Evolutionary conservation across 2,797 vertebrate species (phyloP).

Genomic region (Scleropages formosus): DNA sequence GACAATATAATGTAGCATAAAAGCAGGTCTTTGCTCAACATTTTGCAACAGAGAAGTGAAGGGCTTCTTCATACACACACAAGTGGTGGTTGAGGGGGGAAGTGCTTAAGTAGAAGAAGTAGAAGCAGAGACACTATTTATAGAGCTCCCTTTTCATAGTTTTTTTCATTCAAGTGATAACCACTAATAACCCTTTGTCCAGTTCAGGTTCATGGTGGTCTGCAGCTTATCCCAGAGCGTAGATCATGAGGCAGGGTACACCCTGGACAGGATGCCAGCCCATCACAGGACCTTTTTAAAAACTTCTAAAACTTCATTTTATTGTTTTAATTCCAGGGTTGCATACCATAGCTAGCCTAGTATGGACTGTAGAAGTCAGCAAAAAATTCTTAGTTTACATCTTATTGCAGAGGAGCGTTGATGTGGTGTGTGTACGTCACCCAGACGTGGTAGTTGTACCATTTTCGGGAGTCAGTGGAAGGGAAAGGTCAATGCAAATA

Average conservation of each 20-base stretch:
- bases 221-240: not conserved
- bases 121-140: too few species aligned
- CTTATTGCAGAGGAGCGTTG: not conserved
- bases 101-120: too few species aligned
- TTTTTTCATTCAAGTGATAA: too few species aligned
- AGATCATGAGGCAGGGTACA: not conserved
- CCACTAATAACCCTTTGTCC: not conserved
- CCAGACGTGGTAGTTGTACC: too few species aligned
- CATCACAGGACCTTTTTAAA: not conserved
- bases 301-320: too few species aligned
- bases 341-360: not conserved
- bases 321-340: not conserved
- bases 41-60: not conserved
- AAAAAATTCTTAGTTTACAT: not conserved
- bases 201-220: not conserved
- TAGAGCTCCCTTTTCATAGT: too few species aligned
- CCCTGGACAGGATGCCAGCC: not conserved
- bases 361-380: not conserved
- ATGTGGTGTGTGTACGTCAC: not conserved
- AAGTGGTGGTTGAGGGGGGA: not conserved
- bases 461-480: not conserved
- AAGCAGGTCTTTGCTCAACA: too few species aligned
- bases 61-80: not conserved
- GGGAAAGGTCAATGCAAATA: conserved; percentile 22
- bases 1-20: too few species aligned